These are phyloP conservation scores for Haemorhous mexicanus DNA, from an alignment of 2,113 vertebrate genomes.

Conservation along the genomic window DNA sequence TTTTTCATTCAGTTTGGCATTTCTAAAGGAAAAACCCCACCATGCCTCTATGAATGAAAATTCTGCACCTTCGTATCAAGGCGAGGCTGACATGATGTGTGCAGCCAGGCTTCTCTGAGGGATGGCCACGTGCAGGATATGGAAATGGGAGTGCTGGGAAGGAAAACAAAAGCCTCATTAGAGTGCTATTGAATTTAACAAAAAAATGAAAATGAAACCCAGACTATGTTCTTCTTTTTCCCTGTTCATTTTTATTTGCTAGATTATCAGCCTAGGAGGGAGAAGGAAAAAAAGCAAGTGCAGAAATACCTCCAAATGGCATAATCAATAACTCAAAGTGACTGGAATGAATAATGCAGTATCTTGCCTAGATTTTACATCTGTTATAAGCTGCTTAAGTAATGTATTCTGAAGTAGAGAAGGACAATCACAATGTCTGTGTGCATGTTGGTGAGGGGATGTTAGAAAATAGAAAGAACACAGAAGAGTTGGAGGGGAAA, in stretches of 20 bases:
- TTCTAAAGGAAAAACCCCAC: neutral
- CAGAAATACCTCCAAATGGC: conserved; percentile 10
- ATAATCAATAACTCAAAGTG: conserved; percentile 34
- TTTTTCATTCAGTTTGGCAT: conserved; percentile 48
- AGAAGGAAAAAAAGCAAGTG: neutral
- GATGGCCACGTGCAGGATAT: neutral
- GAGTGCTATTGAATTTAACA: neutral
- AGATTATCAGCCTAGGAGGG: neutral
- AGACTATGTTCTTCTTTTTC: neutral
- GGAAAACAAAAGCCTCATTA: conserved; percentile 22
- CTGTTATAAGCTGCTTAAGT: neutral
- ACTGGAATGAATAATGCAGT: conserved; percentile 24
- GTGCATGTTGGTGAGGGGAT: neutral
- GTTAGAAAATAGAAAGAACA: neutral
- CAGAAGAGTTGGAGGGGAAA: neutral
- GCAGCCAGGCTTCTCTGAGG: neutral
- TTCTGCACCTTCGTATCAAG: neutral
- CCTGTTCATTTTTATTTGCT: conserved; percentile 22
- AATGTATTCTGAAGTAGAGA: neutral
- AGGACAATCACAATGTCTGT: neutral
- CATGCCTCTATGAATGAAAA: conserved; percentile 18
- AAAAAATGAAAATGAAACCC: neutral
- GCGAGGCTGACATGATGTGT: neutral
- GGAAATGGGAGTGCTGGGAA: neutral
- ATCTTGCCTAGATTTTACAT: neutral